Percentiles rank a stretch among this genome's conserved stretches.
Evolutionary conservation across 92 coral and sea anemone genomes (phyloP).

Genomic region (Siderastrea radians): DNA sequence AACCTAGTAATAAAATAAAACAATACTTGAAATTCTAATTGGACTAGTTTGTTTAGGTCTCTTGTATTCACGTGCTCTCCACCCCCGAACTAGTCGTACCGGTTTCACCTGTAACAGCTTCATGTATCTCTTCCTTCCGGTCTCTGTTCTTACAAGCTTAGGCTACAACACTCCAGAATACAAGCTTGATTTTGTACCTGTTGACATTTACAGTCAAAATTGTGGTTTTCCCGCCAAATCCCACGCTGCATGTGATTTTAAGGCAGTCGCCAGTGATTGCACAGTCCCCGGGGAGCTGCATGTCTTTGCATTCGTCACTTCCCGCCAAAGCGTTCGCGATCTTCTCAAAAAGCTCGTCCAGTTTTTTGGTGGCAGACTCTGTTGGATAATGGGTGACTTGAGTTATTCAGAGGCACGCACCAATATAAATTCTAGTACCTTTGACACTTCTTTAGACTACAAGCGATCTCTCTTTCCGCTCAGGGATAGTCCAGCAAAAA

Average conservation of each 20-base stretch:
- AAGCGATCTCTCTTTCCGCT: too few relatives aligned
- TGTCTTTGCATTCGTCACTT: conserved; percentile 43
- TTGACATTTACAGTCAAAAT: conserved; percentile 6
- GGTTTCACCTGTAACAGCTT: not conserved
- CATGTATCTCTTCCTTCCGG: too few relatives aligned
- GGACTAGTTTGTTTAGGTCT: too few relatives aligned
- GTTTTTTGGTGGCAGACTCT: conserved; percentile 25
- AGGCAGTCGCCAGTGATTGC: conserved; percentile 50
- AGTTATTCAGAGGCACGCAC: too few relatives aligned
- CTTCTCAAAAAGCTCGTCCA: conserved; percentile 22
- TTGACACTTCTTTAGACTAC: too few relatives aligned
- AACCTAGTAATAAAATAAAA: too few relatives aligned
- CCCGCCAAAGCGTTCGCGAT: conserved; percentile 48
- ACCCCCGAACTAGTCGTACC: too few relatives aligned
- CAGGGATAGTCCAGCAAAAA: too few relatives aligned
- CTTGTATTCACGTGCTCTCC: too few relatives aligned
- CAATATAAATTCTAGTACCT: too few relatives aligned
- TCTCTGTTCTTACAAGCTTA: not conserved
- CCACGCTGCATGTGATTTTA: conserved; percentile 26
- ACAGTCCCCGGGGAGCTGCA: conserved; percentile 48
- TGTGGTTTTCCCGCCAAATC: not conserved
- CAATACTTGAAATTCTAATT: too few relatives aligned
- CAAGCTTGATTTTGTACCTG: conserved; percentile 1
- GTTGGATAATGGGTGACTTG: not conserved
- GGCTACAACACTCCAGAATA: not conserved